Evolutionary conservation across 2,797 vertebrate genomes (phyloP), one percentile per base, ranked within the genome.

Genomic region (Heliangelus exortis): DNA sequence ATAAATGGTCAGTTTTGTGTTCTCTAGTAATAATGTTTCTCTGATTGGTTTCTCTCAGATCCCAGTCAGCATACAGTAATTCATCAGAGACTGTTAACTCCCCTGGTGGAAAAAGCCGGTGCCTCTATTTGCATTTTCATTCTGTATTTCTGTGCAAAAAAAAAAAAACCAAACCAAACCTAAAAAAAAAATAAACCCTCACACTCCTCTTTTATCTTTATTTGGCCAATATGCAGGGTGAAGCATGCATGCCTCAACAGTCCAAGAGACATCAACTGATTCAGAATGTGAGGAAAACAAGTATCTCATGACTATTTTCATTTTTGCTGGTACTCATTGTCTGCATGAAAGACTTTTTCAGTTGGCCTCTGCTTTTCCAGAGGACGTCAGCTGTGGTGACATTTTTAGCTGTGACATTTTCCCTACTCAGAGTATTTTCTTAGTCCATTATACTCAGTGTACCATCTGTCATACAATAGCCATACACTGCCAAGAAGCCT

Each of bases 331-430:
- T 89, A 58, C 55, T 25, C 89, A 55, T 25, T 59, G 28, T 15
- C 67, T 87, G 75, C 67, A 93, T 29, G 45, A 90, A 90, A 82
- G 71, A 59, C 59, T 86, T 90, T 86, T 87, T 84, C 74, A 78
- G 50, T 34, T 81, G 80, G 80, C 84, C 80, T 84, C 86, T 87
- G 71, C 71, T 58, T 59, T 82, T 68, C 47, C 84, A 82, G 71
- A 79, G 51, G 66, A 53, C 0, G 3, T 84, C 87, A 84, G 81
- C 84, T 76, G 71, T n/a, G 58, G 83, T 69, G 69, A 80, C 92
- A 77, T 87, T 96, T 93, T 93, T 72, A 93, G 76, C 55, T 39
- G 72, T 81, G 91, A 83, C 82, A 72, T 95, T 92, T 94, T 74
- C 68, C 84, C 79, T 87, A 89, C 91, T 92, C 75, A 75, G 89